phyloP scores from a whole-genome alignment of 2,113 vertebrate genomes.

The Nanger granti region DNA sequence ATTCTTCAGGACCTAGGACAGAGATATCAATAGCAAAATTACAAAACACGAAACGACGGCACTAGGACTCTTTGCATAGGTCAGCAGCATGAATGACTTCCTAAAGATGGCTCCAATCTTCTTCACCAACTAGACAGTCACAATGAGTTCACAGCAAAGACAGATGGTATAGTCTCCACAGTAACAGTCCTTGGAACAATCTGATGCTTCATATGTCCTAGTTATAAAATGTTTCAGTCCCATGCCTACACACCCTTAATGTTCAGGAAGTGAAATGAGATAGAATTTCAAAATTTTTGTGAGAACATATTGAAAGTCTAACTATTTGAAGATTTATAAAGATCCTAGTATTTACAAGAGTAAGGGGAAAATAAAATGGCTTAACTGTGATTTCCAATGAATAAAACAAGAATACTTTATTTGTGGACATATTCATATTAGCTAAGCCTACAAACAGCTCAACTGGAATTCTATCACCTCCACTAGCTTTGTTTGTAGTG shows the following conservation, averaged over 20 bases:
- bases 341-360: neutral
- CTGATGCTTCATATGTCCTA: neutral
- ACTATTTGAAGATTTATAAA: neutral
- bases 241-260: neutral
- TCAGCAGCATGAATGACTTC: neutral
- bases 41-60: neutral
- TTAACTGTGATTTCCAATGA: neutral
- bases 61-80: neutral
- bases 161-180: neutral
- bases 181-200: neutral
- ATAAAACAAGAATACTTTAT: neutral
- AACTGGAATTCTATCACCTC: too few relatives aligned
- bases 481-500: too few relatives aligned
- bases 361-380: neutral
- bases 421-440: neutral
- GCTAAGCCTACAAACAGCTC: neutral
- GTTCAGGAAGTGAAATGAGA: neutral
- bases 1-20: neutral
- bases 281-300: neutral
- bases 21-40: neutral
- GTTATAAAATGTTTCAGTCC: neutral
- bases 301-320: neutral
- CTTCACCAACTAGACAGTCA: neutral
- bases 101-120: neutral
- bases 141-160: neutral